phyloP scores from a whole-genome alignment of 2,113 vertebrate genomes.

The Heterocephalus glaber region DNA sequence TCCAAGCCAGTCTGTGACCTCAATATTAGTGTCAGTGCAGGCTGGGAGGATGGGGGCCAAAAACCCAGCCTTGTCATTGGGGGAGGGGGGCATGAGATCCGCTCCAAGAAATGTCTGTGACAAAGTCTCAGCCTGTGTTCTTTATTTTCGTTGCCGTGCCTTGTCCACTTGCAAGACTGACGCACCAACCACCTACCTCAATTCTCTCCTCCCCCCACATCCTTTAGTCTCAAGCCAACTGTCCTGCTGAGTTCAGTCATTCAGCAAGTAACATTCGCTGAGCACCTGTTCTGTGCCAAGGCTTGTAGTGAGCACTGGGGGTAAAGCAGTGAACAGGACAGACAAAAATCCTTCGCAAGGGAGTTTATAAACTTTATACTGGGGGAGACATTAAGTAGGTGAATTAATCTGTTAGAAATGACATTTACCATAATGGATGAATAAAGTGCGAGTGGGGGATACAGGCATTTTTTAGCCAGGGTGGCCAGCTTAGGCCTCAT shows the following conservation, averaged over 20 bases:
- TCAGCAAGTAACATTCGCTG: not conserved
- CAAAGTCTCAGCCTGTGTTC: conserved; percentile 65
- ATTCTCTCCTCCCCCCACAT: not conserved
- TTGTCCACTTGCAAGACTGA: not conserved
- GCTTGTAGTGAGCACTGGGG: not conserved
- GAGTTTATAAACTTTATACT: not conserved
- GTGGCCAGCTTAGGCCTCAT: no score
- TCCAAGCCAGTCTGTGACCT: conserved; percentile 78
- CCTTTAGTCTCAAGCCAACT: not conserved
- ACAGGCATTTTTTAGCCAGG: not conserved
- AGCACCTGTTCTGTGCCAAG: not conserved
- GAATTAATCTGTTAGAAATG: not conserved
- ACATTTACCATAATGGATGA: not conserved
- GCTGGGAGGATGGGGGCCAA: conserved; percentile 59
- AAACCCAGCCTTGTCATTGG: conserved; percentile 63
- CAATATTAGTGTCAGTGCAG: conserved; percentile 52
- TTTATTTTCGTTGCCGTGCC: conserved; percentile 35
- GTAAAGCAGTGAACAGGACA: not conserved
- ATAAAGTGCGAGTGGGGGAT: not conserved
- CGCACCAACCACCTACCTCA: not conserved
- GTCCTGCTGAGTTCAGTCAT: not conserved
- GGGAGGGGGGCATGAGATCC: conserved; percentile 58
- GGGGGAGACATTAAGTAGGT: not conserved
- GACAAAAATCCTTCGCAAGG: not conserved
- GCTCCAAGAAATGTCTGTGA: conserved; percentile 78